These are phyloP conservation scores for Dastarcus helophoroides DNA, from an alignment of 2,888 invertebrate genomes.

Conservation along the genomic window DNA sequence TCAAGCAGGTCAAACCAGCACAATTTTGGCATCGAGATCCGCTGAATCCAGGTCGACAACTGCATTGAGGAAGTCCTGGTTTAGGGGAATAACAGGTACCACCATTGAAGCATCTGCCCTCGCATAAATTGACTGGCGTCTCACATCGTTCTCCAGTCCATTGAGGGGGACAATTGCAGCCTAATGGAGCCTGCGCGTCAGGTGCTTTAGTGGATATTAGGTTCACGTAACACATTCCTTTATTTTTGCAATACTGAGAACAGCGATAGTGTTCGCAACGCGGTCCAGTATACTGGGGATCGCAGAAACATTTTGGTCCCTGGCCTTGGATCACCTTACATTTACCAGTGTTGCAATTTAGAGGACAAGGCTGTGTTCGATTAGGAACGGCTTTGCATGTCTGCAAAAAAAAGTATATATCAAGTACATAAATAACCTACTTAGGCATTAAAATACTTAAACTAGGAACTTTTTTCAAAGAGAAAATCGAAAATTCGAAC, in stretches of 20 bases:
- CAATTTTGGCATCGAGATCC: slow-evolving; percentile 49
- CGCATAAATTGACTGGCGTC: slow-evolving; percentile 45
- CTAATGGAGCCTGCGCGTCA: slow-evolving; percentile 24
- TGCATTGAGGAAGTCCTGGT: slow-evolving; percentile 33
- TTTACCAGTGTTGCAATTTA: slow-evolving; percentile 50
- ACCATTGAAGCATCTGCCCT: slow-evolving; percentile 47
- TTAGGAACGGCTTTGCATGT: slow-evolving; percentile 29
- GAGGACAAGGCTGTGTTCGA: slow-evolving; percentile 35
- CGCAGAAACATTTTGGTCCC: slow-evolving; percentile 53
- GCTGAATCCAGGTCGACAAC: slow-evolving; percentile 43
- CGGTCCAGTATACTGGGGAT: slow-evolving; percentile 51
- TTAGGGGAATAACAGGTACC: slow-evolving; percentile 43
- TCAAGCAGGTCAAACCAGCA: slow-evolving; percentile 44
- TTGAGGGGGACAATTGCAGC: slow-evolving; percentile 49
- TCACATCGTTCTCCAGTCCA: slow-evolving; percentile 58
- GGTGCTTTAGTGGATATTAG: slow-evolving; percentile 21
- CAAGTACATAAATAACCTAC: no score
- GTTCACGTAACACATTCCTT: slow-evolving; percentile 44
- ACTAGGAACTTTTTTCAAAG: no score
- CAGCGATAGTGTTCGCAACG: slow-evolving; percentile 59
- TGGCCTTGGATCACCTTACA: slow-evolving; percentile 41
- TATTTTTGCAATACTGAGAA: slow-evolving; percentile 54
- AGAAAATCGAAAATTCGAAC: no score
- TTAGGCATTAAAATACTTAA: no score
- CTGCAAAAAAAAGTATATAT: slow-evolving; percentile 39